Evolutionary conservation across 2,797 vertebrate genomes (phyloP).

Genomic region (Crax fasciolata): DNA sequence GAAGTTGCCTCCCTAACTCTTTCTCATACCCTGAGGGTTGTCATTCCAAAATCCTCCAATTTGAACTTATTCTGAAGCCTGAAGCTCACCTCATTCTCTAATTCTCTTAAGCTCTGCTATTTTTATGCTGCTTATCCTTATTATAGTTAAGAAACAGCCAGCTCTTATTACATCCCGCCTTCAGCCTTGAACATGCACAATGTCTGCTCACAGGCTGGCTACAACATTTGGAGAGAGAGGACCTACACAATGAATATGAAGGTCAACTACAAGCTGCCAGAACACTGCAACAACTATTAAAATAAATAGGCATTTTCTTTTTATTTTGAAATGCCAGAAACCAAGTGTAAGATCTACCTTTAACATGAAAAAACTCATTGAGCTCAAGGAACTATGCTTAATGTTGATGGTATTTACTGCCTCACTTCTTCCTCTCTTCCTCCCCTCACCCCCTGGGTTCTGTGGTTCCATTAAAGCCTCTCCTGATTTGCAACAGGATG

Average conservation of each 20-base stretch:
- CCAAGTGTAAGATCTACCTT: not conserved
- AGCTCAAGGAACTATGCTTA: not conserved
- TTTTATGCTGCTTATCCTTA: not conserved
- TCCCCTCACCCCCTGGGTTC: not conserved
- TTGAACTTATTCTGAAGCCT: not conserved
- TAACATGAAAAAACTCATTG: not conserved
- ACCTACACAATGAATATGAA: not conserved
- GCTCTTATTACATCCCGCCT: not conserved
- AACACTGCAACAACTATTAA: not conserved
- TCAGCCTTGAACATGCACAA: not conserved
- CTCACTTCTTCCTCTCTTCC: not conserved
- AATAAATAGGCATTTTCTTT: not conserved
- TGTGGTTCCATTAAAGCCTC: not conserved
- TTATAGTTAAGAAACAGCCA: not conserved
- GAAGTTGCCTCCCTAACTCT: not conserved
- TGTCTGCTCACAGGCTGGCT: rapidly evolving
- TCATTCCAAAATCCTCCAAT: not conserved
- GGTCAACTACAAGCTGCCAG: not conserved
- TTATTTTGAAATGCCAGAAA: conserved; percentile 3
- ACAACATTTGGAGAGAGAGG: not conserved
- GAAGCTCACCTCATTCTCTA: not conserved
- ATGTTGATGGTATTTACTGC: not conserved
- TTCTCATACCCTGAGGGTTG: not conserved
- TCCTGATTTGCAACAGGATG: conserved; percentile 20
- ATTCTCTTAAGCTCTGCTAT: not conserved